These are phyloP conservation scores for Urocitellus parryii DNA, from an alignment of 2,113 vertebrate species.

Conservation along the genomic window DNA sequence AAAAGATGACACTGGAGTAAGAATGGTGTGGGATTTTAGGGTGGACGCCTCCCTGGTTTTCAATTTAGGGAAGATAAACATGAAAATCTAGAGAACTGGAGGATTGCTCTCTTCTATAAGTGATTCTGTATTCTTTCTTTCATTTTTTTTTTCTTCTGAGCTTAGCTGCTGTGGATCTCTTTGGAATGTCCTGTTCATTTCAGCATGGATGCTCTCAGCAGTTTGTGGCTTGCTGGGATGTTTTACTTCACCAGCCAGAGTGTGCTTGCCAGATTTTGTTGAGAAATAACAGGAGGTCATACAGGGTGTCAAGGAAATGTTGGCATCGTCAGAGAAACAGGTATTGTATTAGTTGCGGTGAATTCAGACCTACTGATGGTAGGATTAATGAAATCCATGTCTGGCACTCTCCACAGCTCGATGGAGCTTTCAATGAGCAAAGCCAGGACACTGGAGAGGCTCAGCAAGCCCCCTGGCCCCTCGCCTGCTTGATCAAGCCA, in stretches of 20 bases:
- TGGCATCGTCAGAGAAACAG: conserved; percentile 84
- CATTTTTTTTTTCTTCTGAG: conserved; percentile 56
- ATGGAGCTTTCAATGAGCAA: conserved; percentile 69
- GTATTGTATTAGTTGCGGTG: conserved; percentile 86
- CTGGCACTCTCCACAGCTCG: conserved; percentile 76
- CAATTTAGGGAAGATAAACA: background rate
- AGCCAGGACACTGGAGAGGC: conserved; percentile 70
- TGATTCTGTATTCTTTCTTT: conserved; percentile 45
- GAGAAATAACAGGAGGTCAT: conserved; percentile 86
- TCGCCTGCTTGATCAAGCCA: conserved; percentile 72
- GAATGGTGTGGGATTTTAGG: background rate
- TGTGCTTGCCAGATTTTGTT: conserved; percentile 85
- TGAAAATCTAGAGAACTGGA: background rate
- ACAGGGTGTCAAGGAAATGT: conserved; percentile 83
- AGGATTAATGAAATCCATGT: conserved; percentile 86
- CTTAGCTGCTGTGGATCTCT: conserved; percentile 22
- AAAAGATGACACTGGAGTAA: background rate
- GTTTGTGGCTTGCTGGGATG: conserved; percentile 81
- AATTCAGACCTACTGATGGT: conserved; percentile 86
- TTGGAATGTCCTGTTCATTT: conserved; percentile 81
- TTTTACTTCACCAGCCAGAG: conserved; percentile 77
- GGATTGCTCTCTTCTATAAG: background rate
- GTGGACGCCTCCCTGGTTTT: background rate
- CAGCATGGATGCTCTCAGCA: conserved; percentile 85
- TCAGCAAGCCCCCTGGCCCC: conserved; percentile 77